Evolutionary conservation across 2,797 vertebrate genomes (phyloP).

Genomic region (Loris lydekkerianus): DNA sequence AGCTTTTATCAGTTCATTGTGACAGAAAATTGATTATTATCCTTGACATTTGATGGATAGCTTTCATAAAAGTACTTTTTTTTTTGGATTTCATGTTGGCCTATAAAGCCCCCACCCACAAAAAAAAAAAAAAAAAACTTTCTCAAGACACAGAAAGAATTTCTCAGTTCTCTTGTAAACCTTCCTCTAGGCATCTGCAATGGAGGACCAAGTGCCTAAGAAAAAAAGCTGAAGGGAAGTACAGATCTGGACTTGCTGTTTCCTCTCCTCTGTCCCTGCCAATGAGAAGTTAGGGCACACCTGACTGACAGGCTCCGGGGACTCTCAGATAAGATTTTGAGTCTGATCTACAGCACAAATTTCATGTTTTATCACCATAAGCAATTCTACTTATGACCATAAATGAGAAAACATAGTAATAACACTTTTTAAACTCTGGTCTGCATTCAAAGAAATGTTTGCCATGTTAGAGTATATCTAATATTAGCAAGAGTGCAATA

Average conservation of each 20-base stretch:
- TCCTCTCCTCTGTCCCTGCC: rapidly evolving
- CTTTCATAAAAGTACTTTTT: conserved; percentile 93
- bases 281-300: background rate
- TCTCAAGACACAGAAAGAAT: conserved; percentile 75
- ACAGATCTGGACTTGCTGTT: background rate
- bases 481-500: background rate
- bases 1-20: conserved; percentile 95
- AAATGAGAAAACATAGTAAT: background rate
- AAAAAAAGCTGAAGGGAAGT: background rate
- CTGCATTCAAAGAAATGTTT: background rate
- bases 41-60: conserved; percentile 97
- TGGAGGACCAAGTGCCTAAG: background rate
- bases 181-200: conserved; percentile 34
- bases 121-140: conserved; percentile 71
- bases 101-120: conserved; percentile 81
- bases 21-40: conserved; percentile 99
- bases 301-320: rapidly evolving
- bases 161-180: conserved; percentile 57
- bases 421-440: background rate
- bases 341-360: background rate
- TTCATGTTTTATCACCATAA: background rate
- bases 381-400: background rate
- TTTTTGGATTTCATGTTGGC: conserved; percentile 62
- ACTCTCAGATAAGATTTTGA: background rate
- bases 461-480: too few relatives aligned